These are phyloP conservation scores for Lophochroa leadbeateri DNA, from an alignment of 2,113 vertebrate species.

Conservation along the genomic window DNA sequence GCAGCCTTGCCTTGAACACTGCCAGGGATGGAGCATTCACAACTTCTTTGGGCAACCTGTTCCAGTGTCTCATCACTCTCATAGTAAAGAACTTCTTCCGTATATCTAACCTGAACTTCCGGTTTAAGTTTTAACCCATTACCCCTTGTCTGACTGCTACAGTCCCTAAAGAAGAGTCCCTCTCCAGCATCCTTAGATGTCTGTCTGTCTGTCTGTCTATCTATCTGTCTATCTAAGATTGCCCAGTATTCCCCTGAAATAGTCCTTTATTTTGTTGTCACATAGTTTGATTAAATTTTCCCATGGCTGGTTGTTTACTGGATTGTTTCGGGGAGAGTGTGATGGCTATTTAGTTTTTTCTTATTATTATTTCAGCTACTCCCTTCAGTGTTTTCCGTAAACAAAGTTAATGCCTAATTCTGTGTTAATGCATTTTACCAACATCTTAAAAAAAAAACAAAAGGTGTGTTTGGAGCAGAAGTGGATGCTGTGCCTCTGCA, in stretches of 20 bases:
- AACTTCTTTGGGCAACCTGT: not conserved
- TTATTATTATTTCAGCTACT: not conserved
- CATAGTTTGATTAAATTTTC: not conserved
- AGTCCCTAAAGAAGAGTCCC: not conserved
- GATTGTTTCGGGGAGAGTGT: fast-evolving
- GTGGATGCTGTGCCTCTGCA: not conserved
- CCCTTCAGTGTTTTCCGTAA: not conserved
- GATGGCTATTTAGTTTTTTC: not conserved
- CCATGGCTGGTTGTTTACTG: not conserved
- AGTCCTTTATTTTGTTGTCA: not conserved
- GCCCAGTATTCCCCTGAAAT: not conserved
- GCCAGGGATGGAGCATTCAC: not conserved
- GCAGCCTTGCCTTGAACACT: not conserved
- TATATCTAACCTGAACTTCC: not conserved
- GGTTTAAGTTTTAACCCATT: not conserved
- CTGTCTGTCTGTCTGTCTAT: not conserved
- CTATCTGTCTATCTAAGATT: not conserved
- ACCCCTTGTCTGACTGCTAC: not conserved
- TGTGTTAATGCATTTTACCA: not conserved
- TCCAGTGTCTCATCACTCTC: not conserved
- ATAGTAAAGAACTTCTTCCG: not conserved
- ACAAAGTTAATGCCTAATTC: not conserved
- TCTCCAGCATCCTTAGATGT: not conserved
- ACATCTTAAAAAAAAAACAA: not conserved
- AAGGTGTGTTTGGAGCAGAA: not conserved